Conservation (phyloP, 2,888 invertebrate species). For the Hypercompe scribonia region DNA sequence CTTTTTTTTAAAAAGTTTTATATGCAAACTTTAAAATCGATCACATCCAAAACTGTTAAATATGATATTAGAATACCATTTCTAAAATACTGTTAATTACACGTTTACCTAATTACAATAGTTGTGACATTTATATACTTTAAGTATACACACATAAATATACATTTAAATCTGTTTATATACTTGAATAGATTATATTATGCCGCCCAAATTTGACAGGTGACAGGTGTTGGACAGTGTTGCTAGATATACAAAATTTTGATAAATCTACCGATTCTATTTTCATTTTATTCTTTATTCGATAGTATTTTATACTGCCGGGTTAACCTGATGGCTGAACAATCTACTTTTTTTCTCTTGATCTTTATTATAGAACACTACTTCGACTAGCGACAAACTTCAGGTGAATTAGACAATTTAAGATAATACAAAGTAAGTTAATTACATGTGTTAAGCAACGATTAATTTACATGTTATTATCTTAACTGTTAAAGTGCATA, state of each 20-base stretch:
- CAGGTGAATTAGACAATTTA: background rate
- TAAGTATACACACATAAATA: constrained; percentile 14
- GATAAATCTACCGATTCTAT: background rate
- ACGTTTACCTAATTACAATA: constrained; percentile 29
- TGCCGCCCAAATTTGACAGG: background rate
- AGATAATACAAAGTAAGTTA: background rate
- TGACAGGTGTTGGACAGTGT: background rate
- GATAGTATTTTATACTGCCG: background rate
- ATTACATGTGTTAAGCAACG: background rate
- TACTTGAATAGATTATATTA: background rate
- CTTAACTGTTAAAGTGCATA: background rate
- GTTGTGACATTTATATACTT: constrained; percentile 39
- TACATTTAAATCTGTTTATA: constrained; percentile 7
- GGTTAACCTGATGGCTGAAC: background rate
- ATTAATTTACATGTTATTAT: background rate
- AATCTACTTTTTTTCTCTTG: background rate
- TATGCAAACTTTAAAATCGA: constrained; percentile 66
- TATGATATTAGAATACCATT: constrained; percentile 38
- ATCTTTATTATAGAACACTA: background rate
- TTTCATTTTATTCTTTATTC: background rate
- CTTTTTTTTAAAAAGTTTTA: constrained; percentile 21
- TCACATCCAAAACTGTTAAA: constrained; percentile 78
- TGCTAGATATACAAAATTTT: background rate
- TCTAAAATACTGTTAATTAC: constrained; percentile 53
- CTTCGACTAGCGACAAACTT: background rate